A percentile compares a stretch with the other conserved stretches of the same genome.
These are phyloP conservation scores for Allophyes oxyacanthae DNA, from an alignment of 2,888 invertebrate species.

Conservation along the genomic window DNA sequence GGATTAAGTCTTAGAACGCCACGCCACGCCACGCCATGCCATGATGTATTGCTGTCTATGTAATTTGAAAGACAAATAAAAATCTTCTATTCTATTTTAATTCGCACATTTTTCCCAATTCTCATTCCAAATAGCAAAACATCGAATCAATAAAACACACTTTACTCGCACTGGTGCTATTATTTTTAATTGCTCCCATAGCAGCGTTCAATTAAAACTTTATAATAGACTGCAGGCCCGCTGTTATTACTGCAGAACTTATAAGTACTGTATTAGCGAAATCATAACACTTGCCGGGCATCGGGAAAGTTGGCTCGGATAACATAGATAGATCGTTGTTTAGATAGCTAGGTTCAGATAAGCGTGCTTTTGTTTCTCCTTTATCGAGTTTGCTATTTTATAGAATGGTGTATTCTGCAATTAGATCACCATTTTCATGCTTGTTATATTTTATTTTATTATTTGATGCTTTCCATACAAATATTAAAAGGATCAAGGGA, in stretches of 20 bases:
- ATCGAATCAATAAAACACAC: slow-evolving; percentile 34
- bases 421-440: too few relatives aligned
- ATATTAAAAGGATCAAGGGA: too few relatives aligned
- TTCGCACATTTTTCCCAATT: too few relatives aligned
- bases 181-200: slow-evolving; percentile 56
- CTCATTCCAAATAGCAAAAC: slow-evolving; percentile 16
- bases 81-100: too few relatives aligned
- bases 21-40: too few relatives aligned
- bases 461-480: too few relatives aligned
- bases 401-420: not conserved
- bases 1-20: too few relatives aligned
- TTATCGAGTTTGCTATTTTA: not conserved
- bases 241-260: slow-evolving; percentile 36
- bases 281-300: slow-evolving; percentile 36
- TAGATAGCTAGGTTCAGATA: slow-evolving; percentile 2
- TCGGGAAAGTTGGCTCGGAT: slow-evolving; percentile 1
- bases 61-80: too few relatives aligned
- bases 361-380: not conserved
- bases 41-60: too few relatives aligned
- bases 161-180: slow-evolving; percentile 33
- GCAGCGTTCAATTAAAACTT: slow-evolving; percentile 55
- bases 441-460: too few relatives aligned
- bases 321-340: slow-evolving; percentile 4
- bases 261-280: slow-evolving; percentile 35
- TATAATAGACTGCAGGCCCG: slow-evolving; percentile 48